Percentiles rank a stretch among this genome's conserved stretches.
These are phyloP conservation scores for Cetonia aurata DNA, from an alignment of 2,888 invertebrate genomes.

Conservation along the genomic window DNA sequence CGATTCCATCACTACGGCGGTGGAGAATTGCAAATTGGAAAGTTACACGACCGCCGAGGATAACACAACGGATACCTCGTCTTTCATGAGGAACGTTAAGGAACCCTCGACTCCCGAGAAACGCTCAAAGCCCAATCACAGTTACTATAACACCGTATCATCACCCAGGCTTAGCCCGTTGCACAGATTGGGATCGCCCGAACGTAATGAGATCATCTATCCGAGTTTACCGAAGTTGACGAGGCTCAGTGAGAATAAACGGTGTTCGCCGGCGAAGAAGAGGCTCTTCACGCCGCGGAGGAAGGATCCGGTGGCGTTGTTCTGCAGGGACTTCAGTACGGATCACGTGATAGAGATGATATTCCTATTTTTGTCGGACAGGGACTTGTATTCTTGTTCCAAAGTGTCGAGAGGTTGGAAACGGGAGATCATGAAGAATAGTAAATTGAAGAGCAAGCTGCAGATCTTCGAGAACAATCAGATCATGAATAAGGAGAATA, in stretches of 20 bases:
- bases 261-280: slow-evolving; percentile 57
- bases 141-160: slow-evolving; percentile 7
- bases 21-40: slow-evolving; percentile 57
- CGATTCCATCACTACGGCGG: slow-evolving; percentile 58
- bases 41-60: slow-evolving; percentile 44
- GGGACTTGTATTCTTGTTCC: slow-evolving; percentile 60
- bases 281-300: slow-evolving; percentile 52
- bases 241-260: slow-evolving; percentile 54
- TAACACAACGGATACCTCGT: slow-evolving; percentile 23
- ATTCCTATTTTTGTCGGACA: slow-evolving; percentile 58
- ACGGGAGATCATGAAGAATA: slow-evolving; percentile 40
- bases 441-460: slow-evolving; percentile 14
- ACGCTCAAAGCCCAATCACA: neutral
- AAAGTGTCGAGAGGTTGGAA: slow-evolving; percentile 56
- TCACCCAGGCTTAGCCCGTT: slow-evolving; percentile 44
- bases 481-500: slow-evolving; percentile 54
- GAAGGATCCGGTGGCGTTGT: slow-evolving; percentile 48
- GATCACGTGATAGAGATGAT: slow-evolving; percentile 58
- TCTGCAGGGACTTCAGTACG: slow-evolving; percentile 47
- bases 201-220: slow-evolving; percentile 60
- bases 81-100: slow-evolving; percentile 18
- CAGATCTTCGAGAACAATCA: slow-evolving; percentile 40
- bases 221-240: slow-evolving; percentile 52
- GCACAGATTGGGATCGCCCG: slow-evolving; percentile 54
- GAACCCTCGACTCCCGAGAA: slow-evolving; percentile 43